phyloP scores from a whole-genome alignment of 2,113 vertebrate species.

The Lophura nycthemera region DNA sequence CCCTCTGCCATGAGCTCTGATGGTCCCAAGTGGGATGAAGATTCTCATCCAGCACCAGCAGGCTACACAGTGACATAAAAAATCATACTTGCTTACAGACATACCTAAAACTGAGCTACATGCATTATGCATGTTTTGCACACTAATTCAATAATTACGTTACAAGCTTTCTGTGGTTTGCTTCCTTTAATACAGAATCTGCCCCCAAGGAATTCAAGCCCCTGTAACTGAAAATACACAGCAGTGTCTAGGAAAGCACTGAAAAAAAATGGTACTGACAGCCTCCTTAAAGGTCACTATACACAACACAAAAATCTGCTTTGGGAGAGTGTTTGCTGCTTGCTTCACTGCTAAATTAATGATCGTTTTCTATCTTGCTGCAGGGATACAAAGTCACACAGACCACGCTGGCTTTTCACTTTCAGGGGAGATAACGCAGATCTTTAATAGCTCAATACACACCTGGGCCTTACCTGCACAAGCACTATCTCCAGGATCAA shows the following conservation, averaged over 20 bases:
- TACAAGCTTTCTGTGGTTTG: background rate
- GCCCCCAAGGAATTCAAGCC: background rate
- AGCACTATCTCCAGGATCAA: background rate
- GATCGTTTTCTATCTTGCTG: background rate
- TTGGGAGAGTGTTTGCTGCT: background rate
- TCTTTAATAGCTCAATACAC: background rate
- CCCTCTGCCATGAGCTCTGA: background rate
- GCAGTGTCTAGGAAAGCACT: background rate
- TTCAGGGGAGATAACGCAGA: background rate
- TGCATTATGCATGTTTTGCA: background rate
- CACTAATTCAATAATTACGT: background rate
- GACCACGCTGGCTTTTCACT: background rate
- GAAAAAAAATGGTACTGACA: background rate
- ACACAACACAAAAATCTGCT: background rate
- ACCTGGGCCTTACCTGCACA: background rate
- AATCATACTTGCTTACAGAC: background rate
- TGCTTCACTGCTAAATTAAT: constrained; percentile 5
- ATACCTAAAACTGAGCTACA: background rate
- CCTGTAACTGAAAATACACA: background rate
- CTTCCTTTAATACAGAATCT: background rate
- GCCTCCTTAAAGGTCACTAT: background rate
- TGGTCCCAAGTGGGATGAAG: background rate
- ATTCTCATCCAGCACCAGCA: background rate
- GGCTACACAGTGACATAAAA: background rate
- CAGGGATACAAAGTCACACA: background rate